Evolutionary conservation across 2,888 invertebrate genomes (phyloP).

Genomic region (Agrochola litura): DNA sequence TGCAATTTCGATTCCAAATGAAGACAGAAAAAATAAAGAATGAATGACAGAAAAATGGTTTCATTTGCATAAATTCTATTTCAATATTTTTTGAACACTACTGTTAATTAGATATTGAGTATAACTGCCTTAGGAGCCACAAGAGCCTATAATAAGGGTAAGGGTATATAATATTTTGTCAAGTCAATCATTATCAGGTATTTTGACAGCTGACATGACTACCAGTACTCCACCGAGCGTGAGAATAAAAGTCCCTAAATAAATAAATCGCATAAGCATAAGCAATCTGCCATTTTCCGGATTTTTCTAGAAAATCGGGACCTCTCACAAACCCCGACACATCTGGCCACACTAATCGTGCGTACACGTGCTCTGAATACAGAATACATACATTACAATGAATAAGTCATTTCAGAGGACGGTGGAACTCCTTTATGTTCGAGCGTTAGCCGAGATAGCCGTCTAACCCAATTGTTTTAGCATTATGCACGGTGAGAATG

Average conservation of each 20-base stretch:
- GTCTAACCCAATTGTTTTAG: slow-evolving; percentile 57
- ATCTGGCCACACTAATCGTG: slow-evolving; percentile 53
- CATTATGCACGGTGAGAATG: slow-evolving; percentile 39
- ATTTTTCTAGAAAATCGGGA: slow-evolving; percentile 25
- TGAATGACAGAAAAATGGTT: not conserved
- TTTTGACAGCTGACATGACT: not conserved
- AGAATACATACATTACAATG: slow-evolving; percentile 72
- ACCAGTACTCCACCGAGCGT: not conserved
- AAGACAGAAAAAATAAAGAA: not conserved
- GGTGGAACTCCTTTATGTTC: slow-evolving; percentile 48
- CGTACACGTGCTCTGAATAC: slow-evolving; percentile 68
- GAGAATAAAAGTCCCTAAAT: not conserved
- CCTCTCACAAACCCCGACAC: slow-evolving; percentile 13
- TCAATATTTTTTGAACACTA: not conserved
- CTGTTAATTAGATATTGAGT: not conserved
- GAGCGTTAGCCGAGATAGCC: slow-evolving; percentile 39
- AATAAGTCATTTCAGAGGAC: slow-evolving; percentile 72
- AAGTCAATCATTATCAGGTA: not conserved
- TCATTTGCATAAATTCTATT: not conserved
- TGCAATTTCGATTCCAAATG: not conserved
- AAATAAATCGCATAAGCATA: too few relatives aligned
- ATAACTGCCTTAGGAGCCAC: not conserved
- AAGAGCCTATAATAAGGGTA: not conserved
- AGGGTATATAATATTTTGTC: not conserved
- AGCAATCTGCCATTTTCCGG: not conserved